Evolutionary conservation across 2,797 vertebrate genomes (phyloP).

Genomic region (Cossypha polioptera): DNA sequence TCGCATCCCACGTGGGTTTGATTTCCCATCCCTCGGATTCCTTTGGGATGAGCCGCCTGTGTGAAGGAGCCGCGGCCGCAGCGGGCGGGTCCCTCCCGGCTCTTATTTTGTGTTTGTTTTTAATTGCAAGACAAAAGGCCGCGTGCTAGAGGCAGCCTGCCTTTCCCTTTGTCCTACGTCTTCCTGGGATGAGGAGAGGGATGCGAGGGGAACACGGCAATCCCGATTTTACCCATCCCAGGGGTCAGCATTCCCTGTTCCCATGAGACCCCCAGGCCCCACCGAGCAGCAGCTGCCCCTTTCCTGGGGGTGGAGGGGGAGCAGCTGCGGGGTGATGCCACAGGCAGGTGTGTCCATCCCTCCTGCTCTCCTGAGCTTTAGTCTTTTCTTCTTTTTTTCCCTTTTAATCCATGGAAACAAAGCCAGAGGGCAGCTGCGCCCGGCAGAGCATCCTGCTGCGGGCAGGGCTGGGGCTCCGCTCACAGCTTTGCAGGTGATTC

Average conservation of each 20-base stretch:
- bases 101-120: not conserved
- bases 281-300: slow-evolving; percentile 24
- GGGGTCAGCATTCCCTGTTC: not conserved
- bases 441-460: not conserved
- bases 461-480: not conserved
- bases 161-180: not conserved
- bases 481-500: slow-evolving; percentile 5
- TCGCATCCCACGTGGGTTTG: not conserved
- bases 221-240: not conserved
- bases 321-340: slow-evolving; percentile 19
- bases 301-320: not conserved
- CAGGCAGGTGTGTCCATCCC: slow-evolving; percentile 21
- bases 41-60: not conserved
- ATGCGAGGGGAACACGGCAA: not conserved
- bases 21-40: not conserved
- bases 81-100: not conserved
- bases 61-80: not conserved
- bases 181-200: not conserved
- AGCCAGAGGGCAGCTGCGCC: slow-evolving; percentile 32
- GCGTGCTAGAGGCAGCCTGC: not conserved
- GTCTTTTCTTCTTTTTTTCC: not conserved
- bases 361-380: slow-evolving; percentile 7
- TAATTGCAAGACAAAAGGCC: slow-evolving; percentile 47
- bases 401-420: slow-evolving; percentile 30
- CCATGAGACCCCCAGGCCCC: not conserved